phyloP scores from a whole-genome alignment of 2,888 invertebrate species.

The Tenthredo notha region DNA sequence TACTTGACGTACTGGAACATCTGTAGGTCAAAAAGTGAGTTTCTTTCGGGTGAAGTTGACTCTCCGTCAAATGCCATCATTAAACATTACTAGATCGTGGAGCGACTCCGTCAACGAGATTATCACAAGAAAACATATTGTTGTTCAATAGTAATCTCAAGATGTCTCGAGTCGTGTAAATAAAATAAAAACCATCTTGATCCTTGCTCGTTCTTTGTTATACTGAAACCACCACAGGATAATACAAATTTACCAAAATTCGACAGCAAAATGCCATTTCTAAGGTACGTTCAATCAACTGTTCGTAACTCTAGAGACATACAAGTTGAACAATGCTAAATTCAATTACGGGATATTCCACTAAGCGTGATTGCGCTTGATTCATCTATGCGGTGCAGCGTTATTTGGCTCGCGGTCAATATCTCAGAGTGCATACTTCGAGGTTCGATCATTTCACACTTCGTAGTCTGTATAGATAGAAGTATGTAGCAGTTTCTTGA shows the following conservation, averaged over 20 bases:
- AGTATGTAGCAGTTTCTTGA: not conserved
- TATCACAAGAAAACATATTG: not conserved
- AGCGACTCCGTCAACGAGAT: not conserved
- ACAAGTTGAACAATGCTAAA: slow-evolving; percentile 10
- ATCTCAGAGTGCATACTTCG: not conserved
- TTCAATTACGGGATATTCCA: slow-evolving; percentile 6
- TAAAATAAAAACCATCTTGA: not conserved
- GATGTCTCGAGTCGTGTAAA: not conserved
- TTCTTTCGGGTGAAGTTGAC: not conserved
- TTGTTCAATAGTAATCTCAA: not conserved
- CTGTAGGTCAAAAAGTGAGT: not conserved
- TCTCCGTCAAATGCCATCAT: not conserved
- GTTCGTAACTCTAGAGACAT: not conserved
- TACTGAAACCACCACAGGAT: not conserved
- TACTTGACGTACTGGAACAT: not conserved
- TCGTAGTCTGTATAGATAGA: not conserved
- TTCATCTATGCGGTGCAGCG: not conserved
- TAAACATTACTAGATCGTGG: not conserved
- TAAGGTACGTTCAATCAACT: not conserved
- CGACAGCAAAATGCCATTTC: not conserved
- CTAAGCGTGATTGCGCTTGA: not conserved
- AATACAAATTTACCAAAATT: not conserved
- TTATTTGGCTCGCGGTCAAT: slow-evolving; percentile 28
- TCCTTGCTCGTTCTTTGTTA: not conserved
- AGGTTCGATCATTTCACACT: not conserved